Base-by-base conservation (phyloP, 2,888 invertebrate genomes). In the Plagodis pulveraria region DNA sequence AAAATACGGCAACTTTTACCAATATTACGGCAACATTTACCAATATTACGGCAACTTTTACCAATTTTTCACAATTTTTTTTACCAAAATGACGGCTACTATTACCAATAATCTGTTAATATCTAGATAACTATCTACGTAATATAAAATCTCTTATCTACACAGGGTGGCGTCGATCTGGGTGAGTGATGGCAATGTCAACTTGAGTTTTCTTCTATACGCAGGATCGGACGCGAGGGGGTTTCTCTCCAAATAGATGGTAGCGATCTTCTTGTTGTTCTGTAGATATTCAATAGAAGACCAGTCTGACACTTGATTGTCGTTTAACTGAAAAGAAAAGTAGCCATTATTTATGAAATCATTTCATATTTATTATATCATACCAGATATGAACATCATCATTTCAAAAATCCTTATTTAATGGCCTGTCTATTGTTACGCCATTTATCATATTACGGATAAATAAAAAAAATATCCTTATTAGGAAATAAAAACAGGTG, bases 101-200 rank as follows among this genome's bases (percentile, higher is more conserved):
- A 12, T 12, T 12, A 42, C 42, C 40, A 40, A 40, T 40, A 40
- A 2, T 40, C 5, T 10, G 5, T n/a, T n/a, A n/a, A n/a, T 41
- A 40, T n/a, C 50, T 56, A 56, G 50, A 56, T 35, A 12, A 40
- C 9, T 10, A 48, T 47, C 42, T 49, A 50, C 22, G 43, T 32
- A 53, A 12, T 35, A 49, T 8, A 22, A 9, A 22, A 41, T 34
- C 12, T 81, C 82, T 94, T 93, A 95, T 93, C 95, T 95, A 93
- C 98, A 98, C 75, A 98, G 87, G 7, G 99, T 99, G 7, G 99
- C 99, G 93, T 99, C 99, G 71, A 99, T 97, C 88, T 99, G 99
- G 60, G 94, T 94, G 35, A 99, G 89, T 74, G 95, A 95, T 0
- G 99, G 99, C 22, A 99, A 90, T 0, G 96, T 94, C 57, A 99